Percentiles rank a stretch among this genome's conserved stretches.
Conservation (phyloP, 2,797 vertebrate genomes). For the Artibeus jamaicensis region DNA sequence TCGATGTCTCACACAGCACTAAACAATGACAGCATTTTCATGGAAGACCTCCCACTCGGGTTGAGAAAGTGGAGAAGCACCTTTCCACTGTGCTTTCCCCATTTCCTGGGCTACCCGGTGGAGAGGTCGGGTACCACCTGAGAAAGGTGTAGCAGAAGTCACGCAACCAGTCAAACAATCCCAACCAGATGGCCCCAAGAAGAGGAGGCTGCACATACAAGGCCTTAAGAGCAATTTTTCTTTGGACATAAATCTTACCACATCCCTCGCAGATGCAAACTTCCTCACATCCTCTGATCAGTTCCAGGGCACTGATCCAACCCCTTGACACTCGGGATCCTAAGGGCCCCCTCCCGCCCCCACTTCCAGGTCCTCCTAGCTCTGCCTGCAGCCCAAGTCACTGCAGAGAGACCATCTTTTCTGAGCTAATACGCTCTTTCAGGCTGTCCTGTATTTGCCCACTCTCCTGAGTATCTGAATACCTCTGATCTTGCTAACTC, state of each 20-base stretch:
- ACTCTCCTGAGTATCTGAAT: background rate
- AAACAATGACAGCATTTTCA: background rate
- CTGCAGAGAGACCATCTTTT: too few species aligned
- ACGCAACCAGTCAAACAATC: too few species aligned
- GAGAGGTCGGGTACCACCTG: background rate
- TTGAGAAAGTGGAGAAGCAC: background rate
- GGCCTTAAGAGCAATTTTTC: background rate
- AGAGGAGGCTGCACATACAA: background rate
- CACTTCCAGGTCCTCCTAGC: too few species aligned
- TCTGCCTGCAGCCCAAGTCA: too few species aligned
- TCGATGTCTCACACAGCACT: background rate
- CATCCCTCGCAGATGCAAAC: background rate
- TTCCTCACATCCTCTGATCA: background rate
- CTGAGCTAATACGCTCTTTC: background rate
- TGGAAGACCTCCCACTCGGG: background rate
- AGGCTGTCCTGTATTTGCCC: background rate
- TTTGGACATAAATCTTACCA: background rate
- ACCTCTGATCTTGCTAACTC: background rate
- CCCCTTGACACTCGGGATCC: background rate
- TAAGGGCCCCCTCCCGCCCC: fast-evolving
- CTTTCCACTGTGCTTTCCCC: background rate
- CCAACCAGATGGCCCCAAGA: background rate
- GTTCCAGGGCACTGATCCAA: background rate
- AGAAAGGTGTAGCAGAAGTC: background rate
- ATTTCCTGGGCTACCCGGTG: background rate